Conservation (phyloP, 2,797 vertebrate genomes). For the Melanogrammus aeglefinus region DNA sequence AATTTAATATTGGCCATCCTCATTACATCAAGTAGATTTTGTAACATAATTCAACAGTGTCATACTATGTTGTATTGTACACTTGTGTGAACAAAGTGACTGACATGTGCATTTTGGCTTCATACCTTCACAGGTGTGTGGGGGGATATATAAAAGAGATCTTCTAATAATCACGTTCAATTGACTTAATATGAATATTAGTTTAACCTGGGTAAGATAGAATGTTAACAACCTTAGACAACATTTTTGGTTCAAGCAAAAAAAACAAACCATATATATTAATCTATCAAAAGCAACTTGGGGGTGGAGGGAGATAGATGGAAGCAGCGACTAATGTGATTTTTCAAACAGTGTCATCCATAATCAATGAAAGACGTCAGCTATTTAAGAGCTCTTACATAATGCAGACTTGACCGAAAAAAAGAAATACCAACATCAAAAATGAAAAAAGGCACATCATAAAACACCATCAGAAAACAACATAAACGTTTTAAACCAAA, state of each 20-base stretch:
- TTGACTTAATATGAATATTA: constrained; percentile 1
- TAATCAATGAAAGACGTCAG: constrained; percentile 15
- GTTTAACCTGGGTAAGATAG: constrained; percentile 1
- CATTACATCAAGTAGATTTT: too few relatives aligned
- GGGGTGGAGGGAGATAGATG: neutral
- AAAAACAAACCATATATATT: neutral
- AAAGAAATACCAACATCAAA: constrained; percentile 7
- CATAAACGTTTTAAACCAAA: neutral
- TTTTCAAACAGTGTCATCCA: constrained; percentile 21
- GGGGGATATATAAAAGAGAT: too few relatives aligned
- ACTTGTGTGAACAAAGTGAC: too few relatives aligned
- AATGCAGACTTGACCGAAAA: constrained; percentile 10
- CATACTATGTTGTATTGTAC: too few relatives aligned
- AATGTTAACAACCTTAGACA: constrained; percentile 35
- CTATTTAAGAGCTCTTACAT: constrained; percentile 20
- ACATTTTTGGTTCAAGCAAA: constrained; percentile 28
- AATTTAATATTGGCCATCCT: too few relatives aligned
- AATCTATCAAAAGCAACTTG: constrained; percentile 22
- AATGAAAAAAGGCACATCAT: constrained; percentile 41
- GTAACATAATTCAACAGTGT: too few relatives aligned
- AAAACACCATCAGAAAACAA: constrained; percentile 28
- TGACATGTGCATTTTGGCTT: neutral
- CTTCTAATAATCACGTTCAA: neutral
- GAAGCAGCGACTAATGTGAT: constrained; percentile 6
- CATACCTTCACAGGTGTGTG: neutral